These are phyloP conservation scores for Bradynema listronoti DNA, from an alignment of 1,140 invertebrate genomes.

Conservation along the genomic window DNA sequence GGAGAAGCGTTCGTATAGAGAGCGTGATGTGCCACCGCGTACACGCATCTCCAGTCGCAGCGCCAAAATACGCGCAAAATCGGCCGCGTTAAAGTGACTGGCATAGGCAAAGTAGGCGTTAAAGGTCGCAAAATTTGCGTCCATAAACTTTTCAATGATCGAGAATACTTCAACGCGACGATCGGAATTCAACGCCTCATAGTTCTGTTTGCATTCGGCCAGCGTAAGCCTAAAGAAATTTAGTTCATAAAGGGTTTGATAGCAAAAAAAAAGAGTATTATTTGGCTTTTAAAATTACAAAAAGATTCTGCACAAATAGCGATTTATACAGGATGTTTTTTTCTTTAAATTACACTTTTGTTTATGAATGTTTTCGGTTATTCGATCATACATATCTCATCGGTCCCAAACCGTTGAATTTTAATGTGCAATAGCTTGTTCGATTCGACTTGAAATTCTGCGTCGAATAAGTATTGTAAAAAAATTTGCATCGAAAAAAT, in stretches of 20 bases:
- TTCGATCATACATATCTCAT: too few species aligned
- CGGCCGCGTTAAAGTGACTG: constrained; percentile 12
- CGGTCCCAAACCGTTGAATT: too few species aligned
- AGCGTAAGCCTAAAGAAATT: constrained; percentile 21
- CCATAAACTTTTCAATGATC: constrained; percentile 18
- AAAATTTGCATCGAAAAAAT: too few species aligned
- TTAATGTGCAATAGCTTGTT: too few species aligned
- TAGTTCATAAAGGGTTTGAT: too few species aligned
- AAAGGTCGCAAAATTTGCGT: constrained; percentile 21
- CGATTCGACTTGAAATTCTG: too few species aligned
- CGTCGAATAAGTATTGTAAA: too few species aligned
- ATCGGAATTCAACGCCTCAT: constrained; percentile 16
- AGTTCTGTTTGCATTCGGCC: constrained; percentile 30
- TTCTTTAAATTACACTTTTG: too few species aligned
- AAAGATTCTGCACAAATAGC: background rate
- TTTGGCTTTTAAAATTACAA: too few species aligned
- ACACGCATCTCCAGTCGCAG: constrained; percentile 13
- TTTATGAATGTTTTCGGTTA: too few species aligned
- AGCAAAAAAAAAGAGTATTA: too few species aligned
- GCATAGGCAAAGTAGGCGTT: constrained; percentile 24
- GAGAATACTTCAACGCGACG: constrained; percentile 25
- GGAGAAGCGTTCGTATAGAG: constrained; percentile 7
- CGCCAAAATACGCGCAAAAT: constrained; percentile 25
- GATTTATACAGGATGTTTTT: background rate
- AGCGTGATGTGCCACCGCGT: background rate